Evolutionary conservation across 2,113 vertebrate genomes (phyloP).

Genomic region (Argyrosomus japonicus): DNA sequence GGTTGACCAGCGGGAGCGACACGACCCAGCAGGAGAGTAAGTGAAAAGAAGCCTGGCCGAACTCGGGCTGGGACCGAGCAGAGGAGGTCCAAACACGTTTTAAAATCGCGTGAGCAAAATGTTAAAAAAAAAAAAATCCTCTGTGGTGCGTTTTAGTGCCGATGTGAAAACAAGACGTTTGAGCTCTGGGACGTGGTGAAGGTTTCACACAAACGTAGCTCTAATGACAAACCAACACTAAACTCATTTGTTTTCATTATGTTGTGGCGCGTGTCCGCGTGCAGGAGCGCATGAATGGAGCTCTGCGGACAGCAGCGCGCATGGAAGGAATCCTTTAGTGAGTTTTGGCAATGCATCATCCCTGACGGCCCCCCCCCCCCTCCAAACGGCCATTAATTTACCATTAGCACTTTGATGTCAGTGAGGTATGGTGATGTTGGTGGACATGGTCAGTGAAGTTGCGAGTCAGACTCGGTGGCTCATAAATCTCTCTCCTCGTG

Average conservation of each 20-base stretch:
- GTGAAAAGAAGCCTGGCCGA: conserved; percentile 65
- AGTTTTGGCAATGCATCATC: conserved; percentile 62
- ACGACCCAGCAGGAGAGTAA: conserved; percentile 98
- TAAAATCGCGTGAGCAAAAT: background rate
- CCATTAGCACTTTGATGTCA: conserved; percentile 74
- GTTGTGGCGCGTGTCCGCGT: conserved; percentile 35
- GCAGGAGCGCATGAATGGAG: conserved; percentile 46
- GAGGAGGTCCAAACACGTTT: background rate
- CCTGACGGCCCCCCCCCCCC: conserved; percentile 55
- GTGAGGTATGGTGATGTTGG: conserved; percentile 61
- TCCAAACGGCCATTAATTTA: conserved; percentile 66
- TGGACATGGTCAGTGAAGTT: conserved; percentile 50
- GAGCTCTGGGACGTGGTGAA: background rate
- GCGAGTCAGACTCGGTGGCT: conserved; percentile 35
- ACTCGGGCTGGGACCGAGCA: background rate
- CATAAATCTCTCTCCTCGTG: background rate
- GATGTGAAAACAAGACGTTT: background rate
- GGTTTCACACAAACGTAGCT: background rate
- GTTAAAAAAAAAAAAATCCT: background rate
- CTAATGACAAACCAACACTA: conserved; percentile 16
- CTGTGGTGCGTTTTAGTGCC: background rate
- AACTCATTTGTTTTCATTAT: conserved; percentile 50
- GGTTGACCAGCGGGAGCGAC: conserved; percentile 97
- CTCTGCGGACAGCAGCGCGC: conserved; percentile 28
- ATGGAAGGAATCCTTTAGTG: conserved; percentile 58